phyloP scores from a whole-genome alignment of 2,797 vertebrate species.

The Eulemur coronatus region DNA sequence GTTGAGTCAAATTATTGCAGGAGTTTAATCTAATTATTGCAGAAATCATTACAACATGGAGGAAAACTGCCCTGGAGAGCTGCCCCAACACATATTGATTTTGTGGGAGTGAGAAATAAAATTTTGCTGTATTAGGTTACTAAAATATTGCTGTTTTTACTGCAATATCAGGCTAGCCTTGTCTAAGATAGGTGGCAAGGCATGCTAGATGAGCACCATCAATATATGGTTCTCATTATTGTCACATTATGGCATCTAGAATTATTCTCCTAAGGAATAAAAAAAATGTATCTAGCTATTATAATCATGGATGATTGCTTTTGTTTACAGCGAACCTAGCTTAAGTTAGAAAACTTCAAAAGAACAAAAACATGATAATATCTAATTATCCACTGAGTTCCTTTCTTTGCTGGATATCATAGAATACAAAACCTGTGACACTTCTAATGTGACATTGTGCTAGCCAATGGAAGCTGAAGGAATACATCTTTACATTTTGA shows the following conservation, averaged over 20 bases:
- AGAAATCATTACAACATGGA: background rate
- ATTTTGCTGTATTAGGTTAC: background rate
- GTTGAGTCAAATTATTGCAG: slow-evolving; percentile 14
- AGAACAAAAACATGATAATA: background rate
- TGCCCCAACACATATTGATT: background rate
- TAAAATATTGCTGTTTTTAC: background rate
- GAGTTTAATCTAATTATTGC: background rate
- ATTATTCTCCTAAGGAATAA: background rate
- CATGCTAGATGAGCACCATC: background rate
- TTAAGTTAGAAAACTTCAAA: slow-evolving; percentile 43
- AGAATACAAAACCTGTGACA: slow-evolving; percentile 24
- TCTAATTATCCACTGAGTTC: slow-evolving; percentile 5
- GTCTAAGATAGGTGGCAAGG: background rate
- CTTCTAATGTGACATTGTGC: background rate
- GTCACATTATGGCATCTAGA: background rate
- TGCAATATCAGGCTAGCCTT: background rate
- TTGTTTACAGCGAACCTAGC: slow-evolving; percentile 12
- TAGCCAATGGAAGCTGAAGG: background rate
- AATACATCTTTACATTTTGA: background rate
- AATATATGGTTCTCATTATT: background rate
- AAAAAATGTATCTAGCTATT: background rate
- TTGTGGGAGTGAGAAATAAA: background rate
- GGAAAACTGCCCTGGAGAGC: background rate
- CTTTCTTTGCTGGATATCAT: background rate
- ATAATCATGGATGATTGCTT: background rate